Evolutionary conservation across 1,140 invertebrate species (phyloP), one percentile per base, ranked within the genome.

Genomic region (Pogonomyrmex californicus): DNA sequence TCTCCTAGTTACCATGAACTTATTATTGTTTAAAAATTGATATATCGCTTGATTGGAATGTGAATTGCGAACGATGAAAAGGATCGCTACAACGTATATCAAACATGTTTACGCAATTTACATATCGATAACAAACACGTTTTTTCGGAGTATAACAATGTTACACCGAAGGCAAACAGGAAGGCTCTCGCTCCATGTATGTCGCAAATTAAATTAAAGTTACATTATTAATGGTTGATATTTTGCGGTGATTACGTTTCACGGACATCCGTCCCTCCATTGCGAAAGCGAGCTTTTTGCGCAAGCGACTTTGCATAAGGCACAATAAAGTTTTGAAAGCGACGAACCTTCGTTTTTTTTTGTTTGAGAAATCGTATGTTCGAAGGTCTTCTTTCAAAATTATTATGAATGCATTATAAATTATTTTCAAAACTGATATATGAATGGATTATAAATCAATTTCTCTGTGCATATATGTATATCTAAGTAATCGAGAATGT

Each of bases 361-460:
- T 30, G 14, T 51, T 71, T 47, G n/a, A 17, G 73, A 38, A 71
- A 71, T n/a, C 17, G 54, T 12, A 51, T 23, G 51, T 17, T 41
- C 38, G 66, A 73, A 68, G 77, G 62, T 33, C 30, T 14, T 9
- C 23, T 73, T 73, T 17, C 54, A 60, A 82, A 83, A 75, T 83
- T 41, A 73, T 49, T 17, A 82, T 30, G 23, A 58, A 49, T 41
- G 30, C 23, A 23, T 23, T 66, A 7, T 60, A 58, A 70, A 10
- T 14, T 38, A 58, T 23, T 83, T 83, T 75, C 54, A 60, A 82
- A 83, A 75, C 75, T 41, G 7, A 73, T 49, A 47, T 17, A 82
- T 30, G 23, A 58, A 49, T 41, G 41, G 23, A 23, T 23, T 66
- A 7, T 60, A 58, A 70, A 10, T 14, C 51, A 58, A n/a, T 17